Conservation (phyloP, 1,140 invertebrate genomes). For the Orchestia grillus region DNA sequence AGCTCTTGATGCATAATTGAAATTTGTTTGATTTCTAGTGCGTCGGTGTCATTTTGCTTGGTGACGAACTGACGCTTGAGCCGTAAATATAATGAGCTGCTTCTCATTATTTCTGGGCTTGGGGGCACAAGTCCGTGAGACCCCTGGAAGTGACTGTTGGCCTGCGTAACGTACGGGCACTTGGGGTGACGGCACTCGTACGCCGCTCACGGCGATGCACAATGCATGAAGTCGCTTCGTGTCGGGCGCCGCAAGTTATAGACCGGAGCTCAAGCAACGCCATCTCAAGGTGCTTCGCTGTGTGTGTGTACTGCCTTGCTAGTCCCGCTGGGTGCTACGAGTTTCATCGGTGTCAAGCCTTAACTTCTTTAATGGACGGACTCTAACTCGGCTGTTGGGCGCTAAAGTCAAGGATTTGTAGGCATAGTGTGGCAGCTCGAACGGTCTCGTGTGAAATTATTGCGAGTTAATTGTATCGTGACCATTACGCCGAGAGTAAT, state of each 20-base stretch:
- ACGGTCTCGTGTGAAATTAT: slow-evolving; percentile 45
- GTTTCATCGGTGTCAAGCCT: slow-evolving; percentile 17
- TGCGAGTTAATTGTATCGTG: slow-evolving; percentile 55
- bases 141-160: background rate
- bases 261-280: background rate
- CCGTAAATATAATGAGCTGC: background rate
- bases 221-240: background rate
- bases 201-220: background rate
- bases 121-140: background rate
- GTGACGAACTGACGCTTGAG: background rate
- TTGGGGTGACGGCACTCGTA: background rate
- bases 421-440: slow-evolving; percentile 37
- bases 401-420: slow-evolving; percentile 40
- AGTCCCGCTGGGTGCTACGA: background rate
- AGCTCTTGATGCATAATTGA: background rate
- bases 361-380: slow-evolving; percentile 43
- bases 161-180: background rate
- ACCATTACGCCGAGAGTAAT: slow-evolving; percentile 34
- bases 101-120: background rate
- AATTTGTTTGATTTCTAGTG: background rate
- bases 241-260: background rate
- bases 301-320: background rate
- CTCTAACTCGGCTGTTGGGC: background rate
- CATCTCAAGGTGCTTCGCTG: background rate
- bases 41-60: background rate